Evolutionary conservation across 2,797 vertebrate genomes (phyloP).

Genomic region (Lepidocolaptes lacrymiger): DNA sequence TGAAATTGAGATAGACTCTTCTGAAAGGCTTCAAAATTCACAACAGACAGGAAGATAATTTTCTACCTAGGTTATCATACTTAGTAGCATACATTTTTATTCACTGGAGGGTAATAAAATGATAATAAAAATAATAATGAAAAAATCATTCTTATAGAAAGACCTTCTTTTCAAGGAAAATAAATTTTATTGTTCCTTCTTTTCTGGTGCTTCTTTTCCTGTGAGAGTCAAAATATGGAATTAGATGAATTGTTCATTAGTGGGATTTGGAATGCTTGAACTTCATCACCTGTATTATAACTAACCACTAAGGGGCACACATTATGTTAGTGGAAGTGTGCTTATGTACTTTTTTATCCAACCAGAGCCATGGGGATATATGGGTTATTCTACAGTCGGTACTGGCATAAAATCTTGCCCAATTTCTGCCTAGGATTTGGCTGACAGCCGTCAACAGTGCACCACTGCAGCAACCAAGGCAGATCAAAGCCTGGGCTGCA

Average conservation of each 20-base stretch:
- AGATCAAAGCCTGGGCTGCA: not conserved
- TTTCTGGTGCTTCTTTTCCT: not conserved
- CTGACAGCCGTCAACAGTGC: not conserved
- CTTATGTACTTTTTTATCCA: not conserved
- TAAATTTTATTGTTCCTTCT: not conserved
- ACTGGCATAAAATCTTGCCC: not conserved
- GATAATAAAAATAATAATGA: not conserved
- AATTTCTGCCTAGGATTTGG: not conserved
- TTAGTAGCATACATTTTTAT: not conserved
- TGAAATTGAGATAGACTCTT: not conserved
- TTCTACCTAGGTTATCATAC: not conserved
- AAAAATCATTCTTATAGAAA: not conserved
- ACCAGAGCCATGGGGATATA: not conserved
- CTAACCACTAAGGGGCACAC: fast-evolving
- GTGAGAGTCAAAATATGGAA: not conserved
- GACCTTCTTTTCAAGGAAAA: not conserved
- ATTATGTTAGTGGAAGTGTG: not conserved
- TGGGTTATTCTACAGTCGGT: not conserved
- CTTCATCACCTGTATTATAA: not conserved
- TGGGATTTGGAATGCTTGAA: not conserved
- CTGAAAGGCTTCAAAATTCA: not conserved
- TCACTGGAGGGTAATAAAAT: not conserved
- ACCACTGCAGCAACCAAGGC: not conserved
- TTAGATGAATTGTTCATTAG: not conserved
- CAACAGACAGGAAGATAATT: not conserved